These are phyloP conservation scores for Thymelicus sylvestris DNA, from an alignment of 2,888 invertebrate genomes.

Conservation along the genomic window DNA sequence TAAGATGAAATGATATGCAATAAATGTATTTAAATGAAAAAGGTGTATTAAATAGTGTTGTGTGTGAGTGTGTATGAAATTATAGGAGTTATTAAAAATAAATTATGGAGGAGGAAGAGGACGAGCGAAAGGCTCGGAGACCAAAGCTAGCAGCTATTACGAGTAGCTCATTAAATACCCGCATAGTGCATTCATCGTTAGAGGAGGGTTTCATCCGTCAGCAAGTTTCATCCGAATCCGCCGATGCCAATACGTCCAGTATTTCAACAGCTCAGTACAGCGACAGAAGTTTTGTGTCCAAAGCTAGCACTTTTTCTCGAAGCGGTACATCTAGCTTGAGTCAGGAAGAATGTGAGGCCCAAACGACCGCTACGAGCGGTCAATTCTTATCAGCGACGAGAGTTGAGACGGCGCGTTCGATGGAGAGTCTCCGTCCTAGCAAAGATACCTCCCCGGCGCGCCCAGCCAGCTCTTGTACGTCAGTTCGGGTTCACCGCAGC, in stretches of 20 bases:
- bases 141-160: conserved; percentile 71
- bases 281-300: conserved; percentile 80
- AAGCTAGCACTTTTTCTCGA: conserved; percentile 80
- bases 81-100: conserved; percentile 47
- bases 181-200: conserved; percentile 70
- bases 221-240: conserved; percentile 84
- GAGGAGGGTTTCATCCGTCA: conserved; percentile 69
- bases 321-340: conserved; percentile 88
- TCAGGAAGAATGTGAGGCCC: conserved; percentile 88
- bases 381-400: conserved; percentile 83
- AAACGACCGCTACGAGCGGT: conserved; percentile 72
- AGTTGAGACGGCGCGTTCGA: conserved; percentile 87
- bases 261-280: conserved; percentile 77
- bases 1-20: conserved; percentile 65
- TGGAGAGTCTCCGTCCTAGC: conserved; percentile 88
- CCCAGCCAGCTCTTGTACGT: conserved; percentile 80
- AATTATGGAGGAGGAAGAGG: conserved; percentile 80
- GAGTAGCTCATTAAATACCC: conserved; percentile 59
- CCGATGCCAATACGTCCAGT: conserved; percentile 81
- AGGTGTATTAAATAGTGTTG: conserved; percentile 73
- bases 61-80: conserved; percentile 54
- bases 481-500: conserved; percentile 81
- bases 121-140: conserved; percentile 67
- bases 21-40: conserved; percentile 69
- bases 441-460: conserved; percentile 83